These are phyloP conservation scores for Acrocyrtus sp. DNA, from an alignment of 2,888 invertebrate genomes.

Conservation along the genomic window DNA sequence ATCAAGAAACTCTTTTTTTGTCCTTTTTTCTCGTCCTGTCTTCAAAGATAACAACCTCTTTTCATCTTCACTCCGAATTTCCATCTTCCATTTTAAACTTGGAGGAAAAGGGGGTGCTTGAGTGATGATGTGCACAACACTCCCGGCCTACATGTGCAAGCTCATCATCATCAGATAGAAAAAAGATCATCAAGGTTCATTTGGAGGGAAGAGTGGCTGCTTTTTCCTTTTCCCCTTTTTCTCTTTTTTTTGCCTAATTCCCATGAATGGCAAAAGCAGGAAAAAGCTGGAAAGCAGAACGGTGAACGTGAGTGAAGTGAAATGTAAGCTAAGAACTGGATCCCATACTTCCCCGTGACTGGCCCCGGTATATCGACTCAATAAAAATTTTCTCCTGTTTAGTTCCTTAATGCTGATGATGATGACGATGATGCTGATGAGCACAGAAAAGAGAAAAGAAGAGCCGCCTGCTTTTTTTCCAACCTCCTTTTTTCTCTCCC, in stretches of 20 bases:
- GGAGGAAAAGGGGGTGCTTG: no score
- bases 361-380: no score
- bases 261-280: constrained; percentile 22
- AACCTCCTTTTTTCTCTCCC: constrained; percentile 7
- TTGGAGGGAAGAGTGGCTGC: constrained; percentile 41
- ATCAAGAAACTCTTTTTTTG: no score
- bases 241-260: constrained; percentile 27
- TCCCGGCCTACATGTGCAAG: no score
- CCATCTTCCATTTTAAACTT: no score
- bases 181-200: constrained; percentile 50
- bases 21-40: no score
- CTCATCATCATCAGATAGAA: constrained; percentile 46
- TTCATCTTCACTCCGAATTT: no score
- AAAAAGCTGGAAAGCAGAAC: constrained; percentile 10
- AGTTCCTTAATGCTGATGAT: constrained; percentile 16
- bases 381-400: no score
- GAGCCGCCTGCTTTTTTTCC: background rate
- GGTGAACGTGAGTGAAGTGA: constrained; percentile 19
- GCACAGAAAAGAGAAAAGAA: constrained; percentile 27
- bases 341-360: no score
- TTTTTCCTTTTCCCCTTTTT: constrained; percentile 12
- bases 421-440: constrained; percentile 37
- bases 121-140: no score
- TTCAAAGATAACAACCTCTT: no score
- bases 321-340: no score